A percentile compares a stretch with the other conserved stretches of the same genome.
phyloP scores from a whole-genome alignment of 2,888 invertebrate species.

The Caenorhabditis sp. region DNA sequence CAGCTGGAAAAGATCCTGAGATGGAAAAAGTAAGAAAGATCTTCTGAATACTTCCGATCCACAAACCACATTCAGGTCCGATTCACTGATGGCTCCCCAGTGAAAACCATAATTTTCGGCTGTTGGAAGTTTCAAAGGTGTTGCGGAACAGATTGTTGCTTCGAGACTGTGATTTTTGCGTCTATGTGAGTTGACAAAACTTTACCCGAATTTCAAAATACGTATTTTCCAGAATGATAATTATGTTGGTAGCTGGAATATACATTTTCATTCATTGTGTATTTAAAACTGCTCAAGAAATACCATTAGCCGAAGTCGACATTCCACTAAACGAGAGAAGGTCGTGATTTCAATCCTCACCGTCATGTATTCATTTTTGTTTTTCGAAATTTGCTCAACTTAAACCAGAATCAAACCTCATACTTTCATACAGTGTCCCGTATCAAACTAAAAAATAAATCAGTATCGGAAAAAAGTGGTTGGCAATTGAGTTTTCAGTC shows the following conservation, averaged over 20 bases:
- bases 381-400: background rate
- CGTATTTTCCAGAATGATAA: background rate
- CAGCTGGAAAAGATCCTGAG: slow-evolving; percentile 15
- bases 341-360: background rate
- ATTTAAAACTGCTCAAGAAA: background rate
- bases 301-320: background rate
- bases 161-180: slow-evolving; percentile 8
- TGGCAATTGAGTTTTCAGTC: slow-evolving; percentile 30
- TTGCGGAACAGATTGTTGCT: slow-evolving; percentile 49
- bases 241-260: background rate
- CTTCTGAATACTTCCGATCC: background rate
- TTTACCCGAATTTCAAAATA: no score
- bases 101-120: slow-evolving; percentile 37
- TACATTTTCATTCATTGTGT: background rate
- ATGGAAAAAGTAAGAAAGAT: slow-evolving; percentile 25
- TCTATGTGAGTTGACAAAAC: background rate
- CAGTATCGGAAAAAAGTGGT: slow-evolving; percentile 12
- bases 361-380: no score
- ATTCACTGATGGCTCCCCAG: slow-evolving; percentile 22
- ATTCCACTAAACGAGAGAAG: slow-evolving; percentile 20
- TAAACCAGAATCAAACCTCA: slow-evolving; percentile 4
- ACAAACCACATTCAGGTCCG: slow-evolving; percentile 14
- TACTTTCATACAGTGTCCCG: slow-evolving; percentile 20
- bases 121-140: slow-evolving; percentile 36
- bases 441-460: slow-evolving; percentile 32